Conservation (phyloP, 1,140 invertebrate genomes). For the Bactericera cockerelli region DNA sequence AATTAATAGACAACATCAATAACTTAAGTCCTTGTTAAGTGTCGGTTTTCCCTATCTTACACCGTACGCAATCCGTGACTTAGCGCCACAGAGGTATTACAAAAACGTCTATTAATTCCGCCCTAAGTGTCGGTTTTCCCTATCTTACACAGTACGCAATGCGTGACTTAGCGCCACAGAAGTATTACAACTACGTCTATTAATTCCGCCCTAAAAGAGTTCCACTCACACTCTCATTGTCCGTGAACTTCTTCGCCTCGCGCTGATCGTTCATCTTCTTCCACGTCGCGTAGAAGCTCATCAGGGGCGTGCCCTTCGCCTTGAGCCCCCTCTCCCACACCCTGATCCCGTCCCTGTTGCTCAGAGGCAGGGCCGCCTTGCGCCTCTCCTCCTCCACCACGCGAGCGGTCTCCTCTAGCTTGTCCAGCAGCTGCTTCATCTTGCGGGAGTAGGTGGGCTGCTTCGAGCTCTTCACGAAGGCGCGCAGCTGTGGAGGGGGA, state of each 20-base stretch:
- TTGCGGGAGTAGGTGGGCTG: slow-evolving; percentile 66
- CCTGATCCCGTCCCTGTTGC: slow-evolving; percentile 47
- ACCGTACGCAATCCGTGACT: too few relatives aligned
- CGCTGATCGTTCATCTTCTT: slow-evolving; percentile 31
- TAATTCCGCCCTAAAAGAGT: too few relatives aligned
- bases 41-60: too few relatives aligned
- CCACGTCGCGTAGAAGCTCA: slow-evolving; percentile 33
- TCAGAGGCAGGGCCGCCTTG: slow-evolving; percentile 50
- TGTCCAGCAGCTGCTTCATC: slow-evolving; percentile 50
- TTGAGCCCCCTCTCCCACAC: slow-evolving; percentile 62
- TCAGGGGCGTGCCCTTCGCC: slow-evolving; percentile 35
- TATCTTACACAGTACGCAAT: too few relatives aligned
- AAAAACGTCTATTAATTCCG: too few relatives aligned
- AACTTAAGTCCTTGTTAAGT: too few relatives aligned
- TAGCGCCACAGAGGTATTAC: too few relatives aligned
- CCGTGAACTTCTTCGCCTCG: slow-evolving; percentile 24
- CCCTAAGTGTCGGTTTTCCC: too few relatives aligned
- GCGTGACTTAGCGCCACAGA: too few relatives aligned
- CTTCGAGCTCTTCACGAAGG: slow-evolving; percentile 63
- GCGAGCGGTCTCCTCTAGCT: slow-evolving; percentile 47
- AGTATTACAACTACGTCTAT: too few relatives aligned
- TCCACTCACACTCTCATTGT: slow-evolving; percentile 22
- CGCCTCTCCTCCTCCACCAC: slow-evolving; percentile 58
- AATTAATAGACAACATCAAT: too few relatives aligned
- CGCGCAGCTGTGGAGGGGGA: slow-evolving; percentile 42